A percentile compares a stretch with the other conserved stretches of the same genome.
Conservation (phyloP, 2,113 vertebrate genomes). For the Promerops cafer region DNA sequence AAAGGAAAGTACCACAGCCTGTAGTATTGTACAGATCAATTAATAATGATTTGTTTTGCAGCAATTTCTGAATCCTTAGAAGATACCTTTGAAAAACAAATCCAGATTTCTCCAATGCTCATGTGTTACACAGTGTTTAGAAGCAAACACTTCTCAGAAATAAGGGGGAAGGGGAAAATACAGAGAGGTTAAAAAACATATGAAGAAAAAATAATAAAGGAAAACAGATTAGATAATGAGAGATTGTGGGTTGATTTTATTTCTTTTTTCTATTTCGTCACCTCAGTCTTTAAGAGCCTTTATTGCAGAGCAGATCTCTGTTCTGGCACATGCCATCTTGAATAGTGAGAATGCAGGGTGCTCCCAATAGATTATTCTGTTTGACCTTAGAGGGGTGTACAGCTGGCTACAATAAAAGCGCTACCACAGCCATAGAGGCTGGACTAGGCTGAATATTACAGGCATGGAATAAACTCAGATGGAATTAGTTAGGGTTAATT, state of each 20-base stretch:
- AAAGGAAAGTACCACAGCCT: background rate
- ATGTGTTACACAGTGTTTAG: background rate
- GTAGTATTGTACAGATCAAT: background rate
- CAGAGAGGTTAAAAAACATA: background rate
- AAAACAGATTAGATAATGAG: background rate
- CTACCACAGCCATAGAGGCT: background rate
- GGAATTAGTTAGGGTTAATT: background rate
- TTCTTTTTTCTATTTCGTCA: background rate
- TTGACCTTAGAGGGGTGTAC: background rate
- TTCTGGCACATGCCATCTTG: background rate
- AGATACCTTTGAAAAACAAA: background rate
- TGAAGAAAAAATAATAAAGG: background rate
- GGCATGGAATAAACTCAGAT: background rate
- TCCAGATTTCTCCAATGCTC: background rate
- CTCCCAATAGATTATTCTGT: background rate
- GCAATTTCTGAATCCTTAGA: background rate
- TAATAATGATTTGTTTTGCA: constrained; percentile 4
- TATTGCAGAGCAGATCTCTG: background rate
- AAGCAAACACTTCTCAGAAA: background rate
- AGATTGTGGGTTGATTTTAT: background rate
- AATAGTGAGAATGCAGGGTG: background rate
- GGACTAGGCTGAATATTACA: background rate
- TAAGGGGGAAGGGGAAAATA: background rate
- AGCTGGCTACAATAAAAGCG: background rate
- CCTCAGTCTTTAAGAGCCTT: background rate